phyloP scores from a whole-genome alignment of 92 coral and sea anemone species.

The Epizoanthus stellaris region DNA sequence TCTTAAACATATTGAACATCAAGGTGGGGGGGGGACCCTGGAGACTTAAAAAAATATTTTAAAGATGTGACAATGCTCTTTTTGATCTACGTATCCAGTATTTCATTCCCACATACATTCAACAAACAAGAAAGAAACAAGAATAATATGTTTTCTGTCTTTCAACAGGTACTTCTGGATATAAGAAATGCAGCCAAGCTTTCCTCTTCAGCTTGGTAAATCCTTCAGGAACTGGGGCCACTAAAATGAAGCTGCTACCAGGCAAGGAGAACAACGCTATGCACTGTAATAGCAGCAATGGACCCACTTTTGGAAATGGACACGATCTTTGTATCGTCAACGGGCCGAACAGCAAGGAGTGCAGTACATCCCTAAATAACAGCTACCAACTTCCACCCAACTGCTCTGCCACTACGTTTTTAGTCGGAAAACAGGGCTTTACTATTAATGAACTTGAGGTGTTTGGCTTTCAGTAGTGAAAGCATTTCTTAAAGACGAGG shows the following conservation, averaged over 20 bases:
- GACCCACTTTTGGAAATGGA: conserved; percentile 57
- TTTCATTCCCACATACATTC: too few species aligned
- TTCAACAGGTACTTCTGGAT: conserved; percentile 4
- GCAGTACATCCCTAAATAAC: background rate
- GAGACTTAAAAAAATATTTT: too few species aligned
- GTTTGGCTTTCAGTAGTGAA: conserved; percentile 43
- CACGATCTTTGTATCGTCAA: conserved; percentile 34
- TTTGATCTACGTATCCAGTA: too few species aligned
- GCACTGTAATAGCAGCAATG: conserved; percentile 27
- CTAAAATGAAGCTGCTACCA: conserved; percentile 40
- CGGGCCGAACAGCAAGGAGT: conserved; percentile 1
- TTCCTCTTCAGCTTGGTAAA: conserved; percentile 65
- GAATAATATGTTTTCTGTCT: background rate
- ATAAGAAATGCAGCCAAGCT: conserved; percentile 29
- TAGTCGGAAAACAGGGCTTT: conserved; percentile 12
- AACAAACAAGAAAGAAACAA: too few species aligned
- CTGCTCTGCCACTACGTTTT: background rate
- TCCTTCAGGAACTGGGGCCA: conserved; percentile 31
- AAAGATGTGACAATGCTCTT: too few species aligned
- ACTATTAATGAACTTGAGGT: conserved; percentile 45
- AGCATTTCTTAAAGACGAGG: background rate
- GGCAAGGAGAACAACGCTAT: conserved; percentile 31
- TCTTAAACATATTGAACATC: too few species aligned
- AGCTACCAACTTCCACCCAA: conserved; percentile 34
- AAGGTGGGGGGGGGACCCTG: too few species aligned